Conservation (phyloP, 2,797 vertebrate genomes). For the Sebastes melanostomus region DNA sequence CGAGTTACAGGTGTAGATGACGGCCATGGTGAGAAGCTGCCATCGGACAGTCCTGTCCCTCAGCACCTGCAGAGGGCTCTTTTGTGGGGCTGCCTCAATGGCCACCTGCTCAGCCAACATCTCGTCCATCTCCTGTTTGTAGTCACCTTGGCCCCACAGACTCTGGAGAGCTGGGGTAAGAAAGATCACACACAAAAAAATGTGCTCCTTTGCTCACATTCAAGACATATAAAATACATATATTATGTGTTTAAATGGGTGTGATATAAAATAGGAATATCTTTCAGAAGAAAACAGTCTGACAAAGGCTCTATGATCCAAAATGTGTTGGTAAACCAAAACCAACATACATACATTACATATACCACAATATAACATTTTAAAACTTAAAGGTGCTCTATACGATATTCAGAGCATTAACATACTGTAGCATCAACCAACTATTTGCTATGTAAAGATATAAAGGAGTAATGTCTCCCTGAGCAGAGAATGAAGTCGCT, state of each 20-base stretch:
- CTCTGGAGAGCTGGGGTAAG: conserved; percentile 81
- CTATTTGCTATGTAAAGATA: too few species aligned
- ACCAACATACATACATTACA: background rate
- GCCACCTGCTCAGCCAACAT: conserved; percentile 84
- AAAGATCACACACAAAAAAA: background rate
- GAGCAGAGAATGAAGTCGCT: too few species aligned
- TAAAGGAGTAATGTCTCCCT: too few species aligned
- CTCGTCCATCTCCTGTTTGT: conserved; percentile 84
- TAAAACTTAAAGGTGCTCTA: background rate
- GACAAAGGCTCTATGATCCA: background rate
- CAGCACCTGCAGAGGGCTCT: conserved; percentile 78
- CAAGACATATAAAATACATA: background rate
- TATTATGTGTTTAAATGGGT: background rate
- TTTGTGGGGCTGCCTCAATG: conserved; percentile 66
- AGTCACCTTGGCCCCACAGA: conserved; percentile 86
- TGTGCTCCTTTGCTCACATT: background rate
- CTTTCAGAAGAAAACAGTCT: background rate
- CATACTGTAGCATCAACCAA: too few species aligned
- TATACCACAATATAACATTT: background rate
- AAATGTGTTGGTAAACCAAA: background rate
- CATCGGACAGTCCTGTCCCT: conserved; percentile 76
- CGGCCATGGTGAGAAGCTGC: conserved; percentile 82
- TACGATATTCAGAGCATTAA: too few species aligned
- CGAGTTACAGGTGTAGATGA: conserved; percentile 67
- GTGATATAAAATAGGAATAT: background rate